phyloP scores from a whole-genome alignment of 2,888 invertebrate species.

The Temnothorax unifasciatus region DNA sequence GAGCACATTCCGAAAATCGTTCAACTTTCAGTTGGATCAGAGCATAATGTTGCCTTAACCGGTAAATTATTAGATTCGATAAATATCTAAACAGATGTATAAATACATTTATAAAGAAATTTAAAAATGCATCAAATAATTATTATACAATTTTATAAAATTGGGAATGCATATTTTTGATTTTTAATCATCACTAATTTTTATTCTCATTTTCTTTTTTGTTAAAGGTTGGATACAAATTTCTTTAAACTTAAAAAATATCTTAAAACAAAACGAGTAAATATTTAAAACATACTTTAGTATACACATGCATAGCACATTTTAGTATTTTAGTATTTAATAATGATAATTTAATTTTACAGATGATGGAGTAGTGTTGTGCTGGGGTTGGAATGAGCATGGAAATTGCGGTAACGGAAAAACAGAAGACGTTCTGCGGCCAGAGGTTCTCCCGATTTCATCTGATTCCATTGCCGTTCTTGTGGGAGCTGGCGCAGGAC shows the following conservation, averaged over 20 bases:
- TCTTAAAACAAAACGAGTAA: background rate
- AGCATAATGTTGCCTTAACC: conserved; percentile 91
- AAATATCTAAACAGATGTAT: background rate
- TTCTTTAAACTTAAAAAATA: background rate
- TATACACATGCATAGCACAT: background rate
- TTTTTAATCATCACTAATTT: background rate
- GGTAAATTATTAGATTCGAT: conserved; percentile 70
- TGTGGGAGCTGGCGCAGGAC: conserved; percentile 85
- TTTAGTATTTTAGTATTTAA: background rate
- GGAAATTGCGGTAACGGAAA: conserved; percentile 92
- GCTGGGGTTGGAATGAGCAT: conserved; percentile 97
- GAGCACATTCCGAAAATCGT: conserved; percentile 86
- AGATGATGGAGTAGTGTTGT: conserved; percentile 89
- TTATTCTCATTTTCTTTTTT: background rate
- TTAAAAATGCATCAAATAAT: conserved; percentile 3
- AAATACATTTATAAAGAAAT: background rate
- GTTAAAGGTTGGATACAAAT: background rate
- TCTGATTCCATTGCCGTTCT: conserved; percentile 67
- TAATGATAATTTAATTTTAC: conserved; percentile 79
- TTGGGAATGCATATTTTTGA: background rate
- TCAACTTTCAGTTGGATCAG: conserved; percentile 91
- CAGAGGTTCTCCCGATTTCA: conserved; percentile 83
- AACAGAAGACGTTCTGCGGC: conserved; percentile 86
- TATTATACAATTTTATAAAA: conserved; percentile 14
- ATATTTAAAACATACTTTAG: background rate